Percentiles rank a stretch among this genome's conserved stretches.
Conservation (phyloP, 2,797 vertebrate genomes). For the Diglossa cyanea region DNA sequence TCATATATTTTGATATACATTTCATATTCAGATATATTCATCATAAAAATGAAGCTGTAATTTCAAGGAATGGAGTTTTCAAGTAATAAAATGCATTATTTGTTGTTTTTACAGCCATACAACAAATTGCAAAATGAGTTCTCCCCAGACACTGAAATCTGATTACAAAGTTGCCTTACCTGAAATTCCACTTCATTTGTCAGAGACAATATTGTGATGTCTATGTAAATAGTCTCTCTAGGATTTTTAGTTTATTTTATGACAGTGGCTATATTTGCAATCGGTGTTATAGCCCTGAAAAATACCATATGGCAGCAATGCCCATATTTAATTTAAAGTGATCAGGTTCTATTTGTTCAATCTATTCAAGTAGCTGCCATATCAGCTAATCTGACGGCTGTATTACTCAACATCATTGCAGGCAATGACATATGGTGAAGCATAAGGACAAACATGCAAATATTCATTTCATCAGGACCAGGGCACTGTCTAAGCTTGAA, state of each 20-base stretch:
- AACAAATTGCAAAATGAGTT: neutral
- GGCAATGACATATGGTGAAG: conserved; percentile 17
- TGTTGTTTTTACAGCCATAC: neutral
- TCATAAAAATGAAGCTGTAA: neutral
- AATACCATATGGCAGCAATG: neutral
- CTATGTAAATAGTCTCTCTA: neutral
- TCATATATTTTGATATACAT: neutral
- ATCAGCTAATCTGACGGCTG: conserved; percentile 10
- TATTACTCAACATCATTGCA: conserved; percentile 18
- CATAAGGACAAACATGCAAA: conserved; percentile 16
- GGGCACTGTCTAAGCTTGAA: neutral
- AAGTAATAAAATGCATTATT: neutral
- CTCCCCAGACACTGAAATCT: neutral
- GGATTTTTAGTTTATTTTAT: neutral
- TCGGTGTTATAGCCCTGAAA: neutral
- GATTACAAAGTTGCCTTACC: neutral
- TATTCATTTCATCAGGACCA: neutral
- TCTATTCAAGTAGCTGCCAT: conserved; percentile 9
- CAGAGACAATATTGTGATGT: neutral
- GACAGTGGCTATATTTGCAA: neutral
- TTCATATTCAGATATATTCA: neutral
- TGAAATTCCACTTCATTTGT: neutral
- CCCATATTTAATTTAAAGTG: neutral
- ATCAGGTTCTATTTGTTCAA: neutral
- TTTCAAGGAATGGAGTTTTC: neutral